Base-by-base conservation (phyloP, 2,888 invertebrate species). In the Philonicus albiceps region DNA sequence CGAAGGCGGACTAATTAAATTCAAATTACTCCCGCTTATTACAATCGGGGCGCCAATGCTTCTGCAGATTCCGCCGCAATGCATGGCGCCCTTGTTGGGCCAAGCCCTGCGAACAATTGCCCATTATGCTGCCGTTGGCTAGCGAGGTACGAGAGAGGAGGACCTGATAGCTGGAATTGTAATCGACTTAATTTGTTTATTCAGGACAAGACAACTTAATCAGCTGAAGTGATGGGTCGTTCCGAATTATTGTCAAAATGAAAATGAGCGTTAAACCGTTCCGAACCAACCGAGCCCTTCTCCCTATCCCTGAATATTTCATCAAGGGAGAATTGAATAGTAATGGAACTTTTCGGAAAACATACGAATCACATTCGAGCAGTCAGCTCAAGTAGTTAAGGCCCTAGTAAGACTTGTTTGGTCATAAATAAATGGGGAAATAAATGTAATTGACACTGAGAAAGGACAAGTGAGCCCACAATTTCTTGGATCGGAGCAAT, bases 171-270 rank as follows among this genome's bases (percentile, higher is more conserved):
- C 64, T 22, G 55, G 22, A 78, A 55, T 13, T 81, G 40, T 73
- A 84, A 73, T 84, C 40, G 84, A 73, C 73, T 84, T 22, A 73
- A 73, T 84, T 84, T 84, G 72, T 84, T 84, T 72, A 73, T 73
- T 84, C 84, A 73, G 43, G 43, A 73, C 84, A 73, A 73, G 84
- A 73, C 73, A 73, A 73, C 73, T 84, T 84, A 84, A 84, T 84
- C 84, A 72, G 73, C 73, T 84, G 73, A 43, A 73, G 84, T 84
- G 84, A 73, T 84, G 72, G 84, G 84, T 49, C 72, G 73, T 84
- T 73, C 22, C 73, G 27, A 84, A 84, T 84, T 84, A 73, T 73
- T 84, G 84, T 64, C 81, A 40, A 83, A 34, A 64, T 22, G 81
- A 64, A 83, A 83, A 83, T 83, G 78, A 78, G 78, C 78, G 78